Evolutionary conservation across 2,113 vertebrate genomes (phyloP), one percentile per base, ranked within the genome.

Genomic region (Tyrannus savana): DNA sequence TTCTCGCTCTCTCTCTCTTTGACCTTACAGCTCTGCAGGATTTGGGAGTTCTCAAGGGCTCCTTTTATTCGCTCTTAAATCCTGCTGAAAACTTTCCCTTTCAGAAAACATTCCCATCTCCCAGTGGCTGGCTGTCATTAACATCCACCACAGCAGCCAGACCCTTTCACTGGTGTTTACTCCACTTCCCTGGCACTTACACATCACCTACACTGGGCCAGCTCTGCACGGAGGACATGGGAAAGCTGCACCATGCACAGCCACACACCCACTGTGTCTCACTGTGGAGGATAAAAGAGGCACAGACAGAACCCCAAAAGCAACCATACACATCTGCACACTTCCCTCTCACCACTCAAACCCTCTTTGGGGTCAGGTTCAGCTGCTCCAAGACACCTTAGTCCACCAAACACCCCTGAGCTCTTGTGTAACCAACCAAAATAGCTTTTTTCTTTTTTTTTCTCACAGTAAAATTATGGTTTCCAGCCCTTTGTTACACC

Each of bases 171-270:
- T 35, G 3, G 10, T 6, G 67, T 75, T 90, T 91, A 19, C 35
- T 79, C 49, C 37, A 18, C 76, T 68, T n/a, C 31, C 9, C 18
- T 35, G 49, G 52, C 39, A 33, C 72, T 60, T 24, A 17, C 30
- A 67, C 46, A 39, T 19, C 44, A 9, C 8, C 42, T 27, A 13
- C 11, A 2, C 12, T 41, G 69, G 28, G 30, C 50, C 27, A 37
- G 3, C 2, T 0, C 10, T 12, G 7, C 53, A 53, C 1, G 0
- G 46, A 52, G 19, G 11, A 35, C 17, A 12, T 0, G 1, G 5
- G 16, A 53, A 23, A 66, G 31, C 60, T 75, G 52, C 39, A 22
- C 37, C 59, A 21, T 19, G 16, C 25, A 31, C 35, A 68, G 31
- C 7, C 66, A 64, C 59, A 9, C 1, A 23, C 25, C 21, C 18